Percentiles rank a stretch among this genome's conserved stretches.
Conservation (phyloP, 2,888 invertebrate genomes). For the Leucophora obtusa region DNA sequence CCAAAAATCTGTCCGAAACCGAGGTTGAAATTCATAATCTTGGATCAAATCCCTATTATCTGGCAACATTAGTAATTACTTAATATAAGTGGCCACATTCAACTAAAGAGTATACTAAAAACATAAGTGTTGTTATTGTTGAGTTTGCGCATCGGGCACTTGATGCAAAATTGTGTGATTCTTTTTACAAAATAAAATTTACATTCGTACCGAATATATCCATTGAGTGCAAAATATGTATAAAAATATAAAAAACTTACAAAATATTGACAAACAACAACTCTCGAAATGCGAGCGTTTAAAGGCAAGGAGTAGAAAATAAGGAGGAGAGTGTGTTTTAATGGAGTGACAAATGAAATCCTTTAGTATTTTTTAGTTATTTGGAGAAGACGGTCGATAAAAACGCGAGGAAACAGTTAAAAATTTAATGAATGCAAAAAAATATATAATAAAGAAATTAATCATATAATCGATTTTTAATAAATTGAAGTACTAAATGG, state of each 20-base stretch:
- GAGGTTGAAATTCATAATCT: too few species aligned
- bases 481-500: neutral
- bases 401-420: constrained; percentile 13
- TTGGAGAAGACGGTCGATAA: constrained; percentile 41
- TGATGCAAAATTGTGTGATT: neutral
- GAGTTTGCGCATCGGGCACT: constrained; percentile 58
- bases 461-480: neutral
- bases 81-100: neutral
- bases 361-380: constrained; percentile 60
- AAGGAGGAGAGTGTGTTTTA: neutral
- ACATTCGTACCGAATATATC: neutral
- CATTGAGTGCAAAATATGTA: constrained; percentile 1
- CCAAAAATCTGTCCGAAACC: too few species aligned
- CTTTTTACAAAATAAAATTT: neutral
- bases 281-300: neutral
- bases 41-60: too few species aligned
- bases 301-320: neutral
- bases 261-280: neutral
- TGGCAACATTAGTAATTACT: neutral
- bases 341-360: constrained; percentile 38
- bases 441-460: constrained; percentile 3
- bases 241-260: neutral
- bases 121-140: constrained; percentile 34
- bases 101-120: neutral
- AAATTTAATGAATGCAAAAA: neutral